Base-by-base conservation (phyloP, 2,797 vertebrate species). In the Thalassophryne amazonica region DNA sequence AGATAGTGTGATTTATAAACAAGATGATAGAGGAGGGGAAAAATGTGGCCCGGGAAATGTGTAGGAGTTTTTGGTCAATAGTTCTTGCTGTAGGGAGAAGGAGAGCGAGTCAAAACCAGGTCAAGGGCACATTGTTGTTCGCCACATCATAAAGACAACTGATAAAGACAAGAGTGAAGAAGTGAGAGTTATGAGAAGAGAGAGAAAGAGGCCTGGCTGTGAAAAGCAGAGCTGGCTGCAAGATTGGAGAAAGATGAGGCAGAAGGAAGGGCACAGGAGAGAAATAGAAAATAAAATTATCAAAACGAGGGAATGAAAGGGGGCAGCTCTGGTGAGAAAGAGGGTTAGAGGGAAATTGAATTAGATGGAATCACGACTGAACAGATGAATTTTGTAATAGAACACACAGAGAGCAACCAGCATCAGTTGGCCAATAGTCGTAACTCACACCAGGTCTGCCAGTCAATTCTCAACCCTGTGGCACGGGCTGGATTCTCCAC, bases 51-150 rank as follows among this genome's bases (percentile, higher is more conserved):
- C 60, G 54, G 67, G 35, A 60, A 58, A 56, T 53, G 37, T 13
- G 17, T 67, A 76, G 77, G 69, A 85, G 79, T 85, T 83, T 81
- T 81, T 78, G 83, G 81, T 89, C 86, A 89, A 87, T 88, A 88
- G 86, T 88, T 52, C 62, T 65, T 60, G 45, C 73, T 70, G 57
- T 77, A 73, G 69, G 73, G 64, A 80, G 63, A 69, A 69, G 50
- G 33, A 84, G 68, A 71, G 75, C 73, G 78, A 88, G 67, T 71
- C 78, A 66, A 86, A 84, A 88, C 61, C 62, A 89, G 86, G 87
- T 88, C 88, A 90, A 91, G 86, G 86, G 84, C 81, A 80, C 48
- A 47, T 55, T 79, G 88, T 91, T 58, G 84, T 91, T 86, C 59
- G 48, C 38, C 65, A 65, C 76, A 67, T 87, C 81, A 82, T 88